These are phyloP conservation scores for Tenualosa ilisha DNA, from an alignment of 2,797 vertebrate species.

Conservation along the genomic window DNA sequence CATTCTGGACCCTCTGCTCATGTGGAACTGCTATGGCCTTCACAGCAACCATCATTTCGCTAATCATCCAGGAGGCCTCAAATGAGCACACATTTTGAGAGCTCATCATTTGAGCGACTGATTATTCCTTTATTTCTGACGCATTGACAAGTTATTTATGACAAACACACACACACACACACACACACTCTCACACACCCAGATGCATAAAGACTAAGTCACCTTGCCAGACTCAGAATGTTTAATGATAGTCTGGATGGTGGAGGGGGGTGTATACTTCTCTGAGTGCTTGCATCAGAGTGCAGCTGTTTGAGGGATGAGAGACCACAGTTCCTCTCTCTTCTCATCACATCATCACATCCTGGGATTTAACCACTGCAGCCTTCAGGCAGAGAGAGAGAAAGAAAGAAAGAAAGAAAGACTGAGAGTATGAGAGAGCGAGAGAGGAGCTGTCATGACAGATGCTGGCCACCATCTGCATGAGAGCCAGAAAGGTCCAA, in stretches of 20 bases:
- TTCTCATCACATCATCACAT: no score
- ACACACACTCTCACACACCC: no score
- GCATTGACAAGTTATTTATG: background rate
- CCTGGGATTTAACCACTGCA: no score
- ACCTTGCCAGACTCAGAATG: background rate
- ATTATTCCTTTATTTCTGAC: constrained; percentile 4
- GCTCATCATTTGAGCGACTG: background rate
- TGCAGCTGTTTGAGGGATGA: background rate
- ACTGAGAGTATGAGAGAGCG: no score
- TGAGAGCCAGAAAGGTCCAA: no score
- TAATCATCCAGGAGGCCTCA: background rate
- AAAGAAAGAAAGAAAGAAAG: no score
- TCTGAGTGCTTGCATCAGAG: background rate
- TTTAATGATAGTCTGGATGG: background rate
- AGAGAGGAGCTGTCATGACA: no score
- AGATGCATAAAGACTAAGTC: background rate
- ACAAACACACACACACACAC: background rate
- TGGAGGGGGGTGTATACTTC: background rate
- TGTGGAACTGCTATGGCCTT: background rate
- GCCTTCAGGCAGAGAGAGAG: no score
- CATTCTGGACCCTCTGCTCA: background rate
- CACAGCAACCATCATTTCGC: background rate
- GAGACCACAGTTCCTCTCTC: no score
- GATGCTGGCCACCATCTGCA: no score
- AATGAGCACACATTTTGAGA: background rate